These are phyloP conservation scores for Trypoxylus dichotomus DNA, from an alignment of 1,140 invertebrate genomes.

Conservation along the genomic window DNA sequence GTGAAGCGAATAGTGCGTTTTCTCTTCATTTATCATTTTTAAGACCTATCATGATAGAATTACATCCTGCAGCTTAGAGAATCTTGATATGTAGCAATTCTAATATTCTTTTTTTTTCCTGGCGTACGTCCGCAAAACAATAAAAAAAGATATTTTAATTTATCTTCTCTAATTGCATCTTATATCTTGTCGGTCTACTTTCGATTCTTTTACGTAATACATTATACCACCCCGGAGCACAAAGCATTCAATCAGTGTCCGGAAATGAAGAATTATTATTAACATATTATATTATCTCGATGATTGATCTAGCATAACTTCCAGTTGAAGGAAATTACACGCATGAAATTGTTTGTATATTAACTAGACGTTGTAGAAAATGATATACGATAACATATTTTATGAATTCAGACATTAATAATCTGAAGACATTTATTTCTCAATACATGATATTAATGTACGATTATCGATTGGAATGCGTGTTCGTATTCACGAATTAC, in stretches of 20 bases:
- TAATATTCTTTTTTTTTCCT: too few relatives aligned
- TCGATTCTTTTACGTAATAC: constrained; percentile 4
- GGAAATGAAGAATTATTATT: neutral
- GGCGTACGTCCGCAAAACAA: too few relatives aligned
- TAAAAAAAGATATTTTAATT: neutral
- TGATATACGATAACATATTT: neutral
- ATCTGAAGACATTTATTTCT: neutral
- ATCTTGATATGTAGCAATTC: too few relatives aligned
- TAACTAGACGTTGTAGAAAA: neutral
- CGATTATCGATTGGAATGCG: neutral
- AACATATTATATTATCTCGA: neutral
- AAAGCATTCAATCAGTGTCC: neutral
- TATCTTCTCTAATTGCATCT: neutral
- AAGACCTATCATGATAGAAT: too few relatives aligned
- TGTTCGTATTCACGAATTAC: neutral
- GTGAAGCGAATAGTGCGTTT: too few relatives aligned
- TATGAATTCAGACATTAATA: neutral
- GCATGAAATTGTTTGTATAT: neutral
- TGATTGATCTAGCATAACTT: neutral
- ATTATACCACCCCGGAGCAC: neutral
- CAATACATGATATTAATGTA: neutral
- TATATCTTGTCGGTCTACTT: neutral
- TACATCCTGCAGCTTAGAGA: too few relatives aligned
- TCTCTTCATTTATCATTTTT: too few relatives aligned
- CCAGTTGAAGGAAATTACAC: neutral